Percentiles rank a stretch among this genome's conserved stretches.
Evolutionary conservation across 2,113 vertebrate genomes (phyloP).

Genomic region (Lycaon pictus): DNA sequence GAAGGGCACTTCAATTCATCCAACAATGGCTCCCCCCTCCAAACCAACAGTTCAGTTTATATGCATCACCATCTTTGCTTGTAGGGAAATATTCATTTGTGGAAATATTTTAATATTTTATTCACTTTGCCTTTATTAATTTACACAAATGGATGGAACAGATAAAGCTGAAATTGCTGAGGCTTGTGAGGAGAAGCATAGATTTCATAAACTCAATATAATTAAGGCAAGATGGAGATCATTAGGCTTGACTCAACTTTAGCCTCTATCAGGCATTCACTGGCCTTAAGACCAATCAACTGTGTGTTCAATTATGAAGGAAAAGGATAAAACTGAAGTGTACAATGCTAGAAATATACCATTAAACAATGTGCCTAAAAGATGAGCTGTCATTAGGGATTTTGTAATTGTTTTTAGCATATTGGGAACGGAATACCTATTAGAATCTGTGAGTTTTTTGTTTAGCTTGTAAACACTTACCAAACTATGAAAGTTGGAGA

Average conservation of each 20-base stretch:
- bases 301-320: not conserved
- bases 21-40: not conserved
- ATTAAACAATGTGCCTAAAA: not conserved
- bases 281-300: not conserved
- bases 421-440: not conserved
- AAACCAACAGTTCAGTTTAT: not conserved
- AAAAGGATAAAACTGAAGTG: not conserved
- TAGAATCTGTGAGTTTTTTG: not conserved
- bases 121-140: conserved; percentile 30
- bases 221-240: conserved; percentile 18
- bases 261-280: not conserved
- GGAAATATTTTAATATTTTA: conserved; percentile 21
- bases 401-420: conserved; percentile 7
- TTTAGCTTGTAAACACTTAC: not conserved
- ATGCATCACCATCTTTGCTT: not conserved
- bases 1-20: not conserved
- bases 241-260: conserved; percentile 23
- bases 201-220: not conserved
- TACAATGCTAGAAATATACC: not conserved
- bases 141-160: not conserved
- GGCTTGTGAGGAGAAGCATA: not conserved
- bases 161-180: not conserved
- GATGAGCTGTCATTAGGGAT: not conserved
- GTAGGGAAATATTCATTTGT: not conserved
- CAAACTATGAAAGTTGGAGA: not conserved